Evolutionary conservation across 2,888 invertebrate genomes (phyloP).

Genomic region (Lepeophtheirus nordmannii): DNA sequence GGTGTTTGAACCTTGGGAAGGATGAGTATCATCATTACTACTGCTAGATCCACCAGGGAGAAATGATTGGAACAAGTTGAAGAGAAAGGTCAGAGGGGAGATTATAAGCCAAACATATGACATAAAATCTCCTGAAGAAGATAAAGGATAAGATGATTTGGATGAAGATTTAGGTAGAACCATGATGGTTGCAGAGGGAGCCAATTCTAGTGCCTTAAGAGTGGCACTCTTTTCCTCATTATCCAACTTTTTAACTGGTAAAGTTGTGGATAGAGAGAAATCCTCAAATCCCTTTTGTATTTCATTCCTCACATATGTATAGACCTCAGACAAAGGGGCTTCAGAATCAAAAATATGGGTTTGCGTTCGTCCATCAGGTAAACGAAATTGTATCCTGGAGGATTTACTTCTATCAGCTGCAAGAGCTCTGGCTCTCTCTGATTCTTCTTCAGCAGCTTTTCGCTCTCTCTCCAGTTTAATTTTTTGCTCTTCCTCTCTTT

Average conservation of each 20-base stretch:
- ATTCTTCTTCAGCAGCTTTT: conserved; percentile 1
- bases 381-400: conserved; percentile 15
- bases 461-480: background rate
- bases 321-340: background rate
- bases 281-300: conserved; percentile 31
- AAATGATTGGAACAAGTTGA: conserved; percentile 30
- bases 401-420: background rate
- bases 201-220: conserved; percentile 49
- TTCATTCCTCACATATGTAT: background rate
- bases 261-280: conserved; percentile 58
- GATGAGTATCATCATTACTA: background rate
- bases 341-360: background rate
- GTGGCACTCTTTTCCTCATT: conserved; percentile 41
- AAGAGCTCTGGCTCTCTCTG: background rate
- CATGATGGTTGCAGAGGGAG: conserved; percentile 58
- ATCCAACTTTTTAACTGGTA: conserved; percentile 54
- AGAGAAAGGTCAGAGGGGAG: conserved; percentile 42
- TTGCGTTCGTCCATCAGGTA: conserved; percentile 10
- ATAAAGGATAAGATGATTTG: background rate
- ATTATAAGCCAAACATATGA: conserved; percentile 46
- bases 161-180: conserved; percentile 45
- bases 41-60: background rate
- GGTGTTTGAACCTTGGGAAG: background rate
- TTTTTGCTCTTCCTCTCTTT: conserved; percentile 16
- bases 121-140: conserved; percentile 25